These are phyloP conservation scores for Heliocidaris erythrogramma DNA, from an alignment of 35 echinoderm and acorn worm genomes.

Conservation along the genomic window DNA sequence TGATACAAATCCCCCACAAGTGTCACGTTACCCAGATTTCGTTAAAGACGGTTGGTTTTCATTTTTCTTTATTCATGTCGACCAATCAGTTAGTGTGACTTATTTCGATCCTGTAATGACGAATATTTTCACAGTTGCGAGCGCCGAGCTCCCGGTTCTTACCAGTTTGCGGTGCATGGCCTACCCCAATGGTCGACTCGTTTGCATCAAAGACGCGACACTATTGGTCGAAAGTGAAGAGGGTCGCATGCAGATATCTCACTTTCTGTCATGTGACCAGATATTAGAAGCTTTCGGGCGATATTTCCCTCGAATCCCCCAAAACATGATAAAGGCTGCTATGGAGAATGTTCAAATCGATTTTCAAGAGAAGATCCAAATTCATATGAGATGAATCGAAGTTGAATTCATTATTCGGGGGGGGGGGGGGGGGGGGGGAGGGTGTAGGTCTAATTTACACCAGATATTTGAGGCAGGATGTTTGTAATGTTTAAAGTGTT, in stretches of 20 bases:
- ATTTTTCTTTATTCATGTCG: background rate
- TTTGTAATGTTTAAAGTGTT: no score
- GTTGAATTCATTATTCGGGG: no score
- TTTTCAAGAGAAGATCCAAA: no score
- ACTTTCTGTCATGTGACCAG: background rate
- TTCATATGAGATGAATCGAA: no score
- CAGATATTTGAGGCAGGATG: no score
- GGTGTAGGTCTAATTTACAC: no score
- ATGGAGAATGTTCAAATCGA: background rate
- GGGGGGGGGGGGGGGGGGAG: no score
- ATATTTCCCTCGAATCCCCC: background rate
- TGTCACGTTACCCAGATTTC: background rate
- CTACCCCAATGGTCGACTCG: slow-evolving; percentile 12
- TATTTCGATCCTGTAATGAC: background rate
- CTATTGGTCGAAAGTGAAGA: background rate
- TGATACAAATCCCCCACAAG: background rate
- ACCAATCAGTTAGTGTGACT: background rate
- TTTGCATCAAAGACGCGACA: background rate
- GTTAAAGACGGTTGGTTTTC: background rate
- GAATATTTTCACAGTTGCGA: background rate
- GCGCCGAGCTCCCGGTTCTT: background rate
- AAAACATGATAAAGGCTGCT: background rate
- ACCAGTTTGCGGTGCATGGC: background rate
- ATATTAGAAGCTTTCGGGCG: background rate
- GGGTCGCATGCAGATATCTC: background rate